Evolutionary conservation across 1,140 invertebrate genomes (phyloP).

Genomic region (Carcinoscorpius rotundicauda): DNA sequence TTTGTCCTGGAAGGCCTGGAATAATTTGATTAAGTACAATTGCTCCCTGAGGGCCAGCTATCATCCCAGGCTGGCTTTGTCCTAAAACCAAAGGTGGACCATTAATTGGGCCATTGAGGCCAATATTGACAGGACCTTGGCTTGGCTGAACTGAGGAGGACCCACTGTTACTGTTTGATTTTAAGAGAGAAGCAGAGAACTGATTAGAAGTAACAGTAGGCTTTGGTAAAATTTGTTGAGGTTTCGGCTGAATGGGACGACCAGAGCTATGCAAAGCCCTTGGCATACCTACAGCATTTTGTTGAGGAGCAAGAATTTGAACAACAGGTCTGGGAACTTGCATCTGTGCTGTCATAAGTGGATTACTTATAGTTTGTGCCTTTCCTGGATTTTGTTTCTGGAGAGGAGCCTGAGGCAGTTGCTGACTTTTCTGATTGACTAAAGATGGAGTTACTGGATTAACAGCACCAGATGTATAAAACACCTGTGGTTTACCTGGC

Average conservation of each 20-base stretch:
- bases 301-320: no score
- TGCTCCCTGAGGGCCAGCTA: slow-evolving; percentile 20
- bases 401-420: no score
- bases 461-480: slow-evolving; percentile 1
- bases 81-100: slow-evolving; percentile 16
- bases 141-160: background rate
- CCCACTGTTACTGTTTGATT: slow-evolving; percentile 1
- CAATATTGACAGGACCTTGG: slow-evolving; percentile 16
- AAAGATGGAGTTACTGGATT: background rate
- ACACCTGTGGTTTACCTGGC: slow-evolving; percentile 22
- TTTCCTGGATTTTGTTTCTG: no score
- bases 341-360: no score
- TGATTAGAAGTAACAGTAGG: slow-evolving; percentile 17
- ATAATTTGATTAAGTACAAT: slow-evolving; percentile 26
- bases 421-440: no score
- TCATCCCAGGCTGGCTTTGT: slow-evolving; percentile 19
- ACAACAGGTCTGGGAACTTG: no score
- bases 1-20: slow-evolving; percentile 22
- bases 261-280: slow-evolving; percentile 8
- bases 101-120: slow-evolving; percentile 5
- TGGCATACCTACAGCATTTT: no score
- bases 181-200: slow-evolving; percentile 4
- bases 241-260: slow-evolving; percentile 26
- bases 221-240: slow-evolving; percentile 29
- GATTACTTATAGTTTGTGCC: no score